A percentile compares a stretch with the other conserved stretches of the same genome.
Conservation (phyloP, 2,888 invertebrate species). For the Chrysomela aeneicollis region DNA sequence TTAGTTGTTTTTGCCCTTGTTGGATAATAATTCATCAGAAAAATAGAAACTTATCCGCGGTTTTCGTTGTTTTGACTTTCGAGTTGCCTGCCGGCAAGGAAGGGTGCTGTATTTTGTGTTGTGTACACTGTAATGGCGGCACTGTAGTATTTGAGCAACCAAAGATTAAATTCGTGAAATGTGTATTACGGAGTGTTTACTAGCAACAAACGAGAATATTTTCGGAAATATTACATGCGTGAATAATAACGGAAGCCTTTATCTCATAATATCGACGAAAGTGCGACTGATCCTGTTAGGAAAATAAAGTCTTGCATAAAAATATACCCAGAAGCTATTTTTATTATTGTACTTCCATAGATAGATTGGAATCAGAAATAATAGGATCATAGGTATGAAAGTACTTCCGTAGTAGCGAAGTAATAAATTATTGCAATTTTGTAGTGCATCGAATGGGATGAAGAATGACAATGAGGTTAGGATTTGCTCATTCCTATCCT, state of each 20-base stretch:
- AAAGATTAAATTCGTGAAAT: conserved; percentile 47
- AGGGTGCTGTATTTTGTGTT: conserved; percentile 51
- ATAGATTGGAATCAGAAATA: too few relatives aligned
- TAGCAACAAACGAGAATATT: conserved; percentile 55
- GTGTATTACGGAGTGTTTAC: conserved; percentile 65
- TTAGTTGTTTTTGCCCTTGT: not conserved
- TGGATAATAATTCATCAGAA: not conserved
- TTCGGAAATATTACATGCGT: too few relatives aligned
- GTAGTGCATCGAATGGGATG: not conserved
- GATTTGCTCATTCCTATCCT: not conserved
- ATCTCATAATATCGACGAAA: too few relatives aligned
- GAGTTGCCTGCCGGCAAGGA: conserved; percentile 48
- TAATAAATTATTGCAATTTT: too few relatives aligned
- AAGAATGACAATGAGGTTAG: not conserved
- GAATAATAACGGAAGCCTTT: too few relatives aligned
- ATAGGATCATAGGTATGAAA: too few relatives aligned
- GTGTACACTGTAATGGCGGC: conserved; percentile 56
- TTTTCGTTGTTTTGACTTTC: not conserved
- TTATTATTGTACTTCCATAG: too few relatives aligned
- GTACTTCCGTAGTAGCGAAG: too few relatives aligned
- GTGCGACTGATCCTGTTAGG: too few relatives aligned
- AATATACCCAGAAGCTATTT: too few relatives aligned
- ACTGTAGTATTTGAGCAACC: conserved; percentile 20
- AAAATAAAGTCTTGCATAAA: too few relatives aligned
- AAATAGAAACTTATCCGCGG: conserved; percentile 7